Base-by-base conservation (phyloP, 2,113 vertebrate genomes). In the Hemibagrus wyckioides region DNA sequence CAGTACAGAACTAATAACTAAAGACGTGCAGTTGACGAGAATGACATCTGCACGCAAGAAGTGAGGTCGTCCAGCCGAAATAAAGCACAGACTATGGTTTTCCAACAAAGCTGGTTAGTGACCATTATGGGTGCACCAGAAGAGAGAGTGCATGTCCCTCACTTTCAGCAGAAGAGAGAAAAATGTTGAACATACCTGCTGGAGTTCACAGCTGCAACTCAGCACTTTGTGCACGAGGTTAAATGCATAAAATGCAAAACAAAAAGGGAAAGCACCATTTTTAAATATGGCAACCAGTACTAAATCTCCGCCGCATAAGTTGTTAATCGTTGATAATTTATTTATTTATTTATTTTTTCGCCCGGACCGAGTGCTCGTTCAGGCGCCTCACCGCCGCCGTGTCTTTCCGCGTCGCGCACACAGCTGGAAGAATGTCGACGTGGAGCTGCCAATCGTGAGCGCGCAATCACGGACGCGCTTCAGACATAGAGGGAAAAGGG, bases 401-500 rank as follows among this genome's bases (percentile, higher is more conserved):
- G 83, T 92, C 91, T 91, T 93, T 93, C 92, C 89, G 92, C 91
- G 94, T 92, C 93, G 92, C 93, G 92, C 93, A 94, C 92, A 94
- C 95, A 95, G 95, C 95, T 96, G 95, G 95, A 96, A 96, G 95
- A 96, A 95, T 96, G 95, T 96, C 95, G 95, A 96, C 95, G 95
- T 96, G 95, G 95, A 96, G 95, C 95, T 96, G 95, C 95, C 95
- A 96, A 95, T 94, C 95, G 95, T 95, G 95, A 94, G 94, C 95
- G 95, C 94, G 95, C 92, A 90, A 83, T 90, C 94, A 91, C 91
- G 95, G 92, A 92, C 95, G 95, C 94, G 95, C 95, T 91, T 90
- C 84, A 88, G 61, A 82, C 52, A 81, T 36, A 71, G 82, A 83
- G 48, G 33, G 75, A 65, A 41, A 41, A 89, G 71, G 80, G 57